These are phyloP conservation scores for Corythucha ciliata DNA, from an alignment of 2,888 invertebrate genomes.

Conservation along the genomic window DNA sequence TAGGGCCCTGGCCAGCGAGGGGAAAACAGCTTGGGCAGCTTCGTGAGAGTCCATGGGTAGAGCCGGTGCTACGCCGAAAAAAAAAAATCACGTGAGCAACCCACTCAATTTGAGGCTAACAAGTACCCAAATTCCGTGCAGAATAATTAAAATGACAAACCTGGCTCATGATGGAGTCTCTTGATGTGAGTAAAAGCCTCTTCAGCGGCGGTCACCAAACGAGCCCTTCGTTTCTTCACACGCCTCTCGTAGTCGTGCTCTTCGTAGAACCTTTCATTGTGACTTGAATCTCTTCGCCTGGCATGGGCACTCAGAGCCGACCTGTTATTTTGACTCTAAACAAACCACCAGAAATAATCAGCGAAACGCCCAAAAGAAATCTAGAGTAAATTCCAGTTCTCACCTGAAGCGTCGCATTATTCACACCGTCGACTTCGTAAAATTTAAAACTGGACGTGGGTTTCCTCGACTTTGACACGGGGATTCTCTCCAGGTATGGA, in stretches of 20 bases:
- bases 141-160: conserved; percentile 38
- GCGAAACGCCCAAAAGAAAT: not conserved
- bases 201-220: conserved; percentile 87
- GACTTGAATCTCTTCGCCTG: conserved; percentile 78
- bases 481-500: conserved; percentile 85
- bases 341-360: conserved; percentile 39
- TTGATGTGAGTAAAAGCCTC: conserved; percentile 97
- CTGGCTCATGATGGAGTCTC: conserved; percentile 55
- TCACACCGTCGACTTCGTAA: conserved; percentile 88
- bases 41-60: conserved; percentile 75
- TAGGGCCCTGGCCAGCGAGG: conserved; percentile 88
- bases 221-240: conserved; percentile 79
- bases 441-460: conserved; percentile 83
- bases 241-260: conserved; percentile 93
- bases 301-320: conserved; percentile 65
- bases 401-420: conserved; percentile 41
- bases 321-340: conserved; percentile 61
- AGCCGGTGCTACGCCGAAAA: not conserved
- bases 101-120: not conserved
- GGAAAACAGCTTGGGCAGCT: conserved; percentile 96
- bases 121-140: not conserved
- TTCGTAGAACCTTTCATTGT: conserved; percentile 96
- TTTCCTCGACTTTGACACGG: conserved; percentile 66
- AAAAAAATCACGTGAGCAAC: not conserved
- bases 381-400: too few relatives aligned